These are phyloP conservation scores for Onychomys arenicola DNA, from an alignment of 2,797 vertebrate species.

Conservation along the genomic window DNA sequence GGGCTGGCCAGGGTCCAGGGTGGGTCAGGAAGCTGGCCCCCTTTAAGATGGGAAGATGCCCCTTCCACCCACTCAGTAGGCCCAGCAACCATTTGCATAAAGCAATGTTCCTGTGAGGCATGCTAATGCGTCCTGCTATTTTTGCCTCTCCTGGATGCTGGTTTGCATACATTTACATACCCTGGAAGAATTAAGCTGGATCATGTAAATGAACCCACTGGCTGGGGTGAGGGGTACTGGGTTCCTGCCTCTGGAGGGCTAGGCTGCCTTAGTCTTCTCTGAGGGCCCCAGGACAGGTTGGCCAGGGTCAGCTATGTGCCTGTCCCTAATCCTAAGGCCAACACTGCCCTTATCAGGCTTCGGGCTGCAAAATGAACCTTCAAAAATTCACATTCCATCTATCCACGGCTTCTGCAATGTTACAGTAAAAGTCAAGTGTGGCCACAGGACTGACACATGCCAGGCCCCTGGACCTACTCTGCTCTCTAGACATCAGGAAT, in stretches of 20 bases:
- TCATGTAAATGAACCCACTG: conserved; percentile 91
- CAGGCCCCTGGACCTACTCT: not conserved
- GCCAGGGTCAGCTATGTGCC: not conserved
- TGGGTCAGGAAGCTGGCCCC: conserved; percentile 78
- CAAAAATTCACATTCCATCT: not conserved
- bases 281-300: not conserved
- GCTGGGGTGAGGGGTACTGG: conserved; percentile 73
- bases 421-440: not conserved
- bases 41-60: conserved; percentile 40
- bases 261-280: not conserved
- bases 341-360: not conserved
- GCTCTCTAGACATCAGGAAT: not conserved
- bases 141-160: conserved; percentile 91
- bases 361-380: not conserved
- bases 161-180: conserved; percentile 94
- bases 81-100: conserved; percentile 88
- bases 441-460: not conserved
- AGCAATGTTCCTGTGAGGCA: conserved; percentile 90
- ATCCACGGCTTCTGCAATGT: not conserved
- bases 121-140: conserved; percentile 92
- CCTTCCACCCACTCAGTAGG: conserved; percentile 22
- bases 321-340: not conserved
- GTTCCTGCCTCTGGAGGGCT: not conserved
- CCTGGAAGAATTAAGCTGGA: conserved; percentile 90
- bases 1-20: not conserved